Conservation (phyloP, 30 jellyfish, hydroid and myxozoan genomes). For the Calvadosia cruxmelitensis region DNA sequence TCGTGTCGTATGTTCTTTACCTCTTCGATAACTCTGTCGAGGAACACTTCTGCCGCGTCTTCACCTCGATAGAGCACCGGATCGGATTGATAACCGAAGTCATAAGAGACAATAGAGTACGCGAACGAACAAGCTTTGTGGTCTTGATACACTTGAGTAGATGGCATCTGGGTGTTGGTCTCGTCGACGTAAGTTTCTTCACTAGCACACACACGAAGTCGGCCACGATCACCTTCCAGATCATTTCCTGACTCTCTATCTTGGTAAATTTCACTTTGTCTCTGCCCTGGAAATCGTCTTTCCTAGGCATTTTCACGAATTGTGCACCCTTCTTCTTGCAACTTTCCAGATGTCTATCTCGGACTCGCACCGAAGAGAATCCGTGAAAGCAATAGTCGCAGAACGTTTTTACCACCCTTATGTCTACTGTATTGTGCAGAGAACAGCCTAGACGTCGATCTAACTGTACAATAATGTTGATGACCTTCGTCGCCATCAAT, state of each 20-base stretch:
- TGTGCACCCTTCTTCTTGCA: background rate
- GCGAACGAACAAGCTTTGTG: background rate
- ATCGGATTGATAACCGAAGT: background rate
- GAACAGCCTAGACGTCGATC: background rate
- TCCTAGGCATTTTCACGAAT: background rate
- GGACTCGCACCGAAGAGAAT: background rate
- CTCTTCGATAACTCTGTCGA: background rate
- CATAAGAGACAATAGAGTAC: background rate
- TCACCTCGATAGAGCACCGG: background rate
- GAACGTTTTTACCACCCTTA: background rate
- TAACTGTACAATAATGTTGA: background rate
- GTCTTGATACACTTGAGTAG: background rate
- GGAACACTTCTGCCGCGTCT: background rate
- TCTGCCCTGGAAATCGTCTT: background rate
- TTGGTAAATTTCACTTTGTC: background rate
- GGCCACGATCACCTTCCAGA: background rate
- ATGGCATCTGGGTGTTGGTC: background rate
- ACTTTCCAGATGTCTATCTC: constrained; percentile 7
- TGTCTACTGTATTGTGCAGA: background rate
- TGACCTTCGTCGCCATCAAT: background rate
- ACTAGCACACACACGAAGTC: background rate
- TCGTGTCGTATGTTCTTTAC: background rate
- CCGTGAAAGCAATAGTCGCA: constrained; percentile 45
- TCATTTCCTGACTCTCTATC: background rate
- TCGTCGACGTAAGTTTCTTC: background rate